Evolutionary conservation across 37 sponge, comb jelly and placozoan genomes (phyloP), one percentile per base, ranked within the genome.

Genomic region (Diacarnus erythraeanus): DNA sequence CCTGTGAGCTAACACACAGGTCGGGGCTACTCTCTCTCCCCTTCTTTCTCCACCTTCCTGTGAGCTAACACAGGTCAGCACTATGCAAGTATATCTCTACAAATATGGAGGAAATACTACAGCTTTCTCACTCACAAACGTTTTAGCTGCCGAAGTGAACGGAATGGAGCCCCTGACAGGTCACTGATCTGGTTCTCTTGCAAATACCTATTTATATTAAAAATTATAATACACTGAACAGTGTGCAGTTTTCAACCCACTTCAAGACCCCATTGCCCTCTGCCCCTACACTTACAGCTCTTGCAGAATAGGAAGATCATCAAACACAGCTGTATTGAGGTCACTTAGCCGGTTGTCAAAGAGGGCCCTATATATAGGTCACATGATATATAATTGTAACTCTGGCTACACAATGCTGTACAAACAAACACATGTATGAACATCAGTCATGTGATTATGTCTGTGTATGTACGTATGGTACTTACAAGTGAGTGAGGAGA

Each of bases 61-160:
- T n/a, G n/a, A n/a, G n/a, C n/a, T n/a, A n/a, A n/a, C n/a, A n/a
- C n/a, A n/a, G n/a, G n/a, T n/a, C n/a, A n/a, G n/a, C n/a, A n/a
- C n/a, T n/a, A n/a, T n/a, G n/a, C n/a, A n/a, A n/a, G n/a, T n/a
- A n/a, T n/a, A n/a, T n/a, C n/a, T n/a, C n/a, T n/a, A n/a, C n/a
- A n/a, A n/a, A n/a, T n/a, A n/a, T n/a, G n/a, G n/a, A n/a, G n/a
- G n/a, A n/a, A n/a, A n/a, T n/a, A n/a, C n/a, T n/a, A n/a, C n/a
- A n/a, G n/a, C n/a, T n/a, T n/a, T n/a, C n/a, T n/a, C n/a, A 86
- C 89, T 72, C 42, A 88, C 89, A 88, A 47, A 15, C 29, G 20
- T 0, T 26, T 63, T 23, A 88, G 74, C 21, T 37, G 3, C 36
- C 30, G 6, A 8, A 88, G 75, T 29, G 56, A 39, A 2, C 44